Conservation (phyloP, 1,140 invertebrate species). For the Mizuhopecten yessoensis region DNA sequence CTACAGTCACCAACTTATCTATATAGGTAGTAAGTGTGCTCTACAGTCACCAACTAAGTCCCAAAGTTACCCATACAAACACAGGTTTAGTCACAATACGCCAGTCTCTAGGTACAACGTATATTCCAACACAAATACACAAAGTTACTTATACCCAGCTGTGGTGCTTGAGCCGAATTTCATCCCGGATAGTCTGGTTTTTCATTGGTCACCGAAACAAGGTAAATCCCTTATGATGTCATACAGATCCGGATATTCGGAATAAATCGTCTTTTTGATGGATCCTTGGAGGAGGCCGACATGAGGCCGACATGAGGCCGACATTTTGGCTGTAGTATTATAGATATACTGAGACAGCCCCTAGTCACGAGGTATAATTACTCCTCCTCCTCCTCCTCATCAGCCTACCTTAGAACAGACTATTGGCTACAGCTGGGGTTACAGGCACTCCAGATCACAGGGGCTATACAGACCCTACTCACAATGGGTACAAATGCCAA, state of each 20-base stretch:
- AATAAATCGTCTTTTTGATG: neutral
- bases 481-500: slow-evolving; percentile 28
- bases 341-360: neutral
- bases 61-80: neutral
- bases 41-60: neutral
- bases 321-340: slow-evolving; percentile 10
- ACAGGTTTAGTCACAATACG: neutral
- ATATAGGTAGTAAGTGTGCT: no score
- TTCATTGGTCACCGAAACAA: neutral
- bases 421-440: slow-evolving; percentile 1
- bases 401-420: neutral
- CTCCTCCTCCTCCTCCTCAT: neutral
- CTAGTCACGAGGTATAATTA: neutral
- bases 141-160: slow-evolving; percentile 14
- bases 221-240: neutral
- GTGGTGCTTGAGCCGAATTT: slow-evolving; percentile 26
- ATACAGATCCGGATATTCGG: neutral
- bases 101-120: no score
- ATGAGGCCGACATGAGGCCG: neutral
- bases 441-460: slow-evolving; percentile 11
- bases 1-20: no score
- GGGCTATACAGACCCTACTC: neutral
- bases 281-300: neutral
- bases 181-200: neutral
- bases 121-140: neutral